A percentile compares a stretch with the other conserved stretches of the same genome.
Evolutionary conservation across 2,113 vertebrate species (phyloP).

Genomic region (Seriola aureovittata): DNA sequence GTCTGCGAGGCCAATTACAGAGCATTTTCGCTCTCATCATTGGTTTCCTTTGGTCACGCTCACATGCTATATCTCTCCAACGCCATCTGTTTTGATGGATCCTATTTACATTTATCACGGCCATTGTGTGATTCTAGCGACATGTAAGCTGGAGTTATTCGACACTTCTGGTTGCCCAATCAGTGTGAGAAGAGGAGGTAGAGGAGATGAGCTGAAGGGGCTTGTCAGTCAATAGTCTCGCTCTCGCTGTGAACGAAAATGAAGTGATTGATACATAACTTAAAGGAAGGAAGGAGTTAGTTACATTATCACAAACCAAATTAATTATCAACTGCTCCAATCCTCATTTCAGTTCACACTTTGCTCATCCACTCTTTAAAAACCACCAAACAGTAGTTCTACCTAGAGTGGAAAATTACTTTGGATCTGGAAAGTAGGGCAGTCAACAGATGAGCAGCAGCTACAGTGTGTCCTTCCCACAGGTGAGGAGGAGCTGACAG

Average conservation of each 20-base stretch:
- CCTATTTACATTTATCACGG: constrained; percentile 45
- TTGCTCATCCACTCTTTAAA: not conserved
- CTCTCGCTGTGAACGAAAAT: not conserved
- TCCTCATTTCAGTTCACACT: not conserved
- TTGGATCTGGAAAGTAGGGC: constrained; percentile 36
- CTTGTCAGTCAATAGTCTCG: not conserved
- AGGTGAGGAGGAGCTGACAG: constrained; percentile 49
- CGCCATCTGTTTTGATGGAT: constrained; percentile 49
- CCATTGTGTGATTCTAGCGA: constrained; percentile 6
- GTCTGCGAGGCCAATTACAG: constrained; percentile 29
- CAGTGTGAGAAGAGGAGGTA: not conserved
- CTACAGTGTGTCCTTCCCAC: constrained; percentile 50
- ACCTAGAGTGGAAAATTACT: not conserved
- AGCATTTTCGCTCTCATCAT: constrained; percentile 41
- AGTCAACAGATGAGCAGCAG: constrained; percentile 40
- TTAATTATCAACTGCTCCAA: not conserved
- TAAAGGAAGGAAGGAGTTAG: not conserved
- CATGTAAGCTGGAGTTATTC: not conserved
- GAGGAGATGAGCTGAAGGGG: not conserved
- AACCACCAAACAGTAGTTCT: not conserved
- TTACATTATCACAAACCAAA: not conserved
- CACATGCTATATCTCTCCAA: constrained; percentile 42
- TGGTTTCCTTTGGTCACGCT: constrained; percentile 57
- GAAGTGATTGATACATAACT: not conserved
- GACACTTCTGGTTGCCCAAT: constrained; percentile 34